Evolutionary conservation across 1,140 invertebrate genomes (phyloP).

Genomic region (Stegodyphus mimosarum): DNA sequence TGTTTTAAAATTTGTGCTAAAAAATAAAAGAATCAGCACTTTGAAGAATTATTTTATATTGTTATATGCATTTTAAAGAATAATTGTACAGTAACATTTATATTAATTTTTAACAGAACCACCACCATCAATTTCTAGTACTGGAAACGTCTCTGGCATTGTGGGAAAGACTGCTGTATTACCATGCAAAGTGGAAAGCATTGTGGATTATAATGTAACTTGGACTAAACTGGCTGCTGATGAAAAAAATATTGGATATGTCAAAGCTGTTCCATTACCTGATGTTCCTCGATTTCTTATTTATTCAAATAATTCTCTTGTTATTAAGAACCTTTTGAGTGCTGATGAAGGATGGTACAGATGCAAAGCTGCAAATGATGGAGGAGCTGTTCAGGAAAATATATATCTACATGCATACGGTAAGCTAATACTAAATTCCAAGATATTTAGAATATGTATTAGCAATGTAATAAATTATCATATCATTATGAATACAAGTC

Average conservation of each 20-base stretch:
- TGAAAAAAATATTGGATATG: conserved; percentile 24
- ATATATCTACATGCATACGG: conserved; percentile 57
- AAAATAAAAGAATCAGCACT: too few species aligned
- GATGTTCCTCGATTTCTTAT: too few species aligned
- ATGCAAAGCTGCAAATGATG: conserved; percentile 71
- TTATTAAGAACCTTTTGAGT: too few species aligned
- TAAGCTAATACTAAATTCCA: too few species aligned
- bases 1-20: too few species aligned
- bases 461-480: too few species aligned
- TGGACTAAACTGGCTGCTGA: conserved; percentile 67
- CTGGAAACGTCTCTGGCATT: conserved; percentile 69
- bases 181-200: conserved; percentile 69
- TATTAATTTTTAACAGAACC: conserved; percentile 69
- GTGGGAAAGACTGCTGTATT: conserved; percentile 69
- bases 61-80: too few species aligned
- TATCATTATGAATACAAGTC: too few species aligned
- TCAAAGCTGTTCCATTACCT: conserved; percentile 13
- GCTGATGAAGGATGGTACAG: conserved; percentile 71
- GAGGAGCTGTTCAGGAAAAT: conserved; percentile 66
- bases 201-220: conserved; percentile 69
- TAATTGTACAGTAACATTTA: too few species aligned
- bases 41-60: too few species aligned
- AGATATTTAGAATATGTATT: too few species aligned
- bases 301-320: conserved; percentile 63
- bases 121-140: conserved; percentile 69